phyloP scores from a whole-genome alignment of 2,113 vertebrate genomes.

The Herpetotheres cachinnans region DNA sequence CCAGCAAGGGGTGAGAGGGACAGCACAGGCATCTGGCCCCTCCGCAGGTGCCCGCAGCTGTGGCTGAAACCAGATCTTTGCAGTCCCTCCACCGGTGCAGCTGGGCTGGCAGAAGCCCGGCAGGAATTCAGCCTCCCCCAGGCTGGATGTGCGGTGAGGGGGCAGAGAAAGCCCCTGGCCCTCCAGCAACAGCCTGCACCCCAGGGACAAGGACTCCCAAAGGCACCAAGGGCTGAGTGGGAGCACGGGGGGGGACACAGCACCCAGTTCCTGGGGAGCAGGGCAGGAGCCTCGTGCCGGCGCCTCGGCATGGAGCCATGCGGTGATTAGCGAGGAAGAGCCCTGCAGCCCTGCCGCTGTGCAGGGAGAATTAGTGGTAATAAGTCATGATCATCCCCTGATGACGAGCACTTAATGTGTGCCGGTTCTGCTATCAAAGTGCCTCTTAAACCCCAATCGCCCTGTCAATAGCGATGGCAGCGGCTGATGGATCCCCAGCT shows the following conservation, averaged over 20 bases:
- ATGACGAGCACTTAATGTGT: slow-evolving; percentile 65
- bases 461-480: slow-evolving; percentile 60
- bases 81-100: neutral
- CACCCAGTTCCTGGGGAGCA: rapidly evolving
- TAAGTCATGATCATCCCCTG: slow-evolving; percentile 68
- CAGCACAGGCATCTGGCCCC: rapidly evolving
- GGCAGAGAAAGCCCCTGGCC: neutral
- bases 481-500: slow-evolving; percentile 58
- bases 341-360: neutral
- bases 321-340: neutral
- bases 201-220: neutral
- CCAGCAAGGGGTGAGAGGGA: rapidly evolving
- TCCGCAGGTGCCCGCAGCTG: rapidly evolving
- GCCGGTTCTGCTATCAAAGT: slow-evolving; percentile 64
- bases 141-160: rapidly evolving
- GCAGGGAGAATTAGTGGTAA: slow-evolving; percentile 33
- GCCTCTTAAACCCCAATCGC: slow-evolving; percentile 66
- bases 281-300: rapidly evolving
- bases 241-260: rapidly evolving
- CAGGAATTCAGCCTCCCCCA: neutral
- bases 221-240: rapidly evolving
- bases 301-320: neutral
- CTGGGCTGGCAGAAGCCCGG: neutral
- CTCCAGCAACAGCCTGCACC: rapidly evolving
- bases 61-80: neutral